phyloP scores from a whole-genome alignment of 2,113 vertebrate genomes.

The Daphoenositta chrysoptera region DNA sequence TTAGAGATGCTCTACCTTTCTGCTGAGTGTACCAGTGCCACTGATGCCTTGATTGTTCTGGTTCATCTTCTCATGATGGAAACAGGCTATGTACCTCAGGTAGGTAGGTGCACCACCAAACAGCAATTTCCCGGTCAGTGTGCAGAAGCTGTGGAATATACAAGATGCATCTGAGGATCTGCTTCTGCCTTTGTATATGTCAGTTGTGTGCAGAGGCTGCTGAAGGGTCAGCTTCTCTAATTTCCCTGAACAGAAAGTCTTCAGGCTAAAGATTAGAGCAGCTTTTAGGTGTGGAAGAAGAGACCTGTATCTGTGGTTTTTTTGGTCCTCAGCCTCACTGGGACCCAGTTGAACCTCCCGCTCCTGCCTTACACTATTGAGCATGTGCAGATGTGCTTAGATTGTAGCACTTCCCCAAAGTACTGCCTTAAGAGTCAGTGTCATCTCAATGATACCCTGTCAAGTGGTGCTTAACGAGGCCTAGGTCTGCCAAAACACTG shows the following conservation, averaged over 20 bases:
- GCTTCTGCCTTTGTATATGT: not conserved
- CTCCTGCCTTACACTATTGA: not conserved
- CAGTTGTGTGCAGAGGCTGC: not conserved
- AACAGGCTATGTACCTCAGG: conserved; percentile 86
- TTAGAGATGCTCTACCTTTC: conserved; percentile 82
- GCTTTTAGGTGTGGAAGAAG: not conserved
- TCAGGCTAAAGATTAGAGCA: not conserved
- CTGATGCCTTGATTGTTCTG: conserved; percentile 82
- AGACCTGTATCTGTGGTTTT: not conserved
- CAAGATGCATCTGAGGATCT: not conserved
- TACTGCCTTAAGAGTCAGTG: not conserved
- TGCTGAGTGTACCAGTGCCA: conserved; percentile 67
- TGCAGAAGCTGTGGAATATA: not conserved
- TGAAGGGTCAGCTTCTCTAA: not conserved
- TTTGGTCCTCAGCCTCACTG: not conserved
- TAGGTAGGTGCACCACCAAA: conserved; percentile 71
- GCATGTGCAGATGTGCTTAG: not conserved
- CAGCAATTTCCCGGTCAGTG: not conserved
- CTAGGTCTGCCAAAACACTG: not conserved
- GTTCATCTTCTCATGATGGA: conserved; percentile 91
- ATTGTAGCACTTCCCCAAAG: not conserved
- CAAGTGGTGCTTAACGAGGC: not conserved
- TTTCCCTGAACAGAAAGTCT: not conserved
- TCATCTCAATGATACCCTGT: not conserved
- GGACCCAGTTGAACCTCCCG: not conserved